A percentile compares a stretch with the other conserved stretches of the same genome.
These are phyloP conservation scores for Dendroctonus ponderosae DNA, from an alignment of 1,140 invertebrate genomes.

Conservation along the genomic window DNA sequence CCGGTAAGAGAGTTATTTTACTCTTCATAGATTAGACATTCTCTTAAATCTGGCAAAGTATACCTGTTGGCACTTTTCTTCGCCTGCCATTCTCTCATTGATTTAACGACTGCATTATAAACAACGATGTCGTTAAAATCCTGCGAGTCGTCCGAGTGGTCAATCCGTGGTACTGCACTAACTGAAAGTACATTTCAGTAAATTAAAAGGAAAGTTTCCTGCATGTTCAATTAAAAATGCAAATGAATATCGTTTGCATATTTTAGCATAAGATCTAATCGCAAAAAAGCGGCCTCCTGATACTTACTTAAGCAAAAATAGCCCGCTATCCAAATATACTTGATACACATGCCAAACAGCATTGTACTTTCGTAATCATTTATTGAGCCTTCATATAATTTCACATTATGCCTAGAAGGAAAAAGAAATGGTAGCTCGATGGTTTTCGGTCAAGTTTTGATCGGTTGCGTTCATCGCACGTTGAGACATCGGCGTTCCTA, in stretches of 20 bases:
- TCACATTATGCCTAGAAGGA: no score
- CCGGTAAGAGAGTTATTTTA: background rate
- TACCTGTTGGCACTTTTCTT: conserved; percentile 38
- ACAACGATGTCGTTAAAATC: conserved; percentile 61
- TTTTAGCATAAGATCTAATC: no score
- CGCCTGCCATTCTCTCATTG: conserved; percentile 59
- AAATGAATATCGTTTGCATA: no score
- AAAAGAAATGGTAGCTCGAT: no score
- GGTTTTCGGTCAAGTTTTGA: no score
- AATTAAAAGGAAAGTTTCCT: background rate
- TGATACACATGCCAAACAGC: conserved; percentile 9
- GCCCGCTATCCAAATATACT: conserved; percentile 17
- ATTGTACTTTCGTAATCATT: background rate
- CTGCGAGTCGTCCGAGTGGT: conserved; percentile 55
- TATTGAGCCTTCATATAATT: no score
- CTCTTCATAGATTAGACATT: background rate
- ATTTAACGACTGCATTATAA: conserved; percentile 58
- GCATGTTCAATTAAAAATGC: no score
- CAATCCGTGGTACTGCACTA: conserved; percentile 39
- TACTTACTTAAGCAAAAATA: conserved; percentile 6
- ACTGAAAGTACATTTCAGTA: background rate
- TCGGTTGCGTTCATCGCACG: no score
- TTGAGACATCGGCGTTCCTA: no score
- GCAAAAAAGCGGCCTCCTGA: no score
- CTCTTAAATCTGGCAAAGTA: no score